These are phyloP conservation scores for Garrulus glandarius DNA, from an alignment of 2,797 vertebrate species.

Conservation along the genomic window DNA sequence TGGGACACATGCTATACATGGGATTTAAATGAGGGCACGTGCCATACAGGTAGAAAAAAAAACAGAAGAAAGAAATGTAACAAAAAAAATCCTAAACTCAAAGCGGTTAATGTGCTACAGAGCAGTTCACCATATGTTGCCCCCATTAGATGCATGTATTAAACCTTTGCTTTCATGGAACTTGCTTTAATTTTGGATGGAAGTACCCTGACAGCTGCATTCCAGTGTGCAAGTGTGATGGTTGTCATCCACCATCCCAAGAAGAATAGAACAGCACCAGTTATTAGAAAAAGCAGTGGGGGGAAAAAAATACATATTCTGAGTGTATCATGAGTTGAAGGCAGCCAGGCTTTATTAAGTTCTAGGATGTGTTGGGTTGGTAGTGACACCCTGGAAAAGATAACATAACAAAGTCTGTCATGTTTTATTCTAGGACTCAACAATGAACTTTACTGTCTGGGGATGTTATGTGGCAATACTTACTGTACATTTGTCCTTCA, in stretches of 20 bases:
- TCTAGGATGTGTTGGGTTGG: not conserved
- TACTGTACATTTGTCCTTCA: not conserved
- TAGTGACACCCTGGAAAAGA: not conserved
- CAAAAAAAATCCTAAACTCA: not conserved
- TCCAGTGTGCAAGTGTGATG: not conserved
- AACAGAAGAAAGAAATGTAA: not conserved
- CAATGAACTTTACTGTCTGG: not conserved
- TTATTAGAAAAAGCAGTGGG: not conserved
- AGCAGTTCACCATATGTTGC: not conserved
- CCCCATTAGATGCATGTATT: not conserved
- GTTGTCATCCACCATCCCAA: not conserved
- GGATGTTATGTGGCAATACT: not conserved
- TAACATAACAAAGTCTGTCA: not conserved
- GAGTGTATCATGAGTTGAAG: not conserved
- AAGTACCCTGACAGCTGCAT: not conserved
- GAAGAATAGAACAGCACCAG: not conserved
- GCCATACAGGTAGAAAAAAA: not conserved
- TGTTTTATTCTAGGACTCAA: not conserved
- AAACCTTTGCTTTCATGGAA: not conserved
- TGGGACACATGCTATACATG: not conserved
- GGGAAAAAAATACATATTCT: accelerated
- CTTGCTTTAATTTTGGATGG: not conserved
- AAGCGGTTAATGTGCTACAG: not conserved
- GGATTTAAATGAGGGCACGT: not conserved
- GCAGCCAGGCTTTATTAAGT: not conserved